Evolutionary conservation across 1,140 invertebrate species (phyloP), one percentile per base, ranked within the genome.

Genomic region (Lepidostoma basale): DNA sequence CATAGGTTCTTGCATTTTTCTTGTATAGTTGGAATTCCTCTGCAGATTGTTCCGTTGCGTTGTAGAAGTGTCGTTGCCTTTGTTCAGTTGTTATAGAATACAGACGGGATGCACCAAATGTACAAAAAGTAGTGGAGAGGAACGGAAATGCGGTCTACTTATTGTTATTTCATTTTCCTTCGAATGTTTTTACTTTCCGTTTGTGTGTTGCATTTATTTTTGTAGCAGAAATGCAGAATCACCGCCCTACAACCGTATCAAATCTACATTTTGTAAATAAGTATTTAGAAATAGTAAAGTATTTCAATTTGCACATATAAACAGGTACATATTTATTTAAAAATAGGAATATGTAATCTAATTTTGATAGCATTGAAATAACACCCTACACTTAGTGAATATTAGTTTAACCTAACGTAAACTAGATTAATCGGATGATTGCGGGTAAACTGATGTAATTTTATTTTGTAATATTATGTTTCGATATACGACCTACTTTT

Each of bases 371-470:
- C 36, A 56, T 36, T 56, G 10, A 18, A 22, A 56, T 36, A 56
- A 56, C 44, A 39, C 20, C 16, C n/a, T 56, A 56, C 8, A n/a
- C n/a, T n/a, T 14, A 56, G 14, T 56, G 36, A 56, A 56, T 56
- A 36, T 36, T 36, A 56, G 52, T 56, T 39, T 9, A 47, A 40
- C 10, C 44, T 30, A 39, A 33, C 42, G 33, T 66, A 66, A 40
- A 44, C 45, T 59, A 67, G 59, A 62, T 60, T 73, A 69, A 67
- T 73, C 71, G 71, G 71, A 73, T 67, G 64, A 72, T 72, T 73
- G 71, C 71, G 71, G 71, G 71, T 73, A 73, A 52, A 69, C 66
- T 72, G 33, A 64, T 52, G 33, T 66, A 42, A 20, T 62, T 30
- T 49, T 47, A 47, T 63, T 64, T 64, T 64, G 28, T 52, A 63